phyloP scores from a whole-genome alignment of 1,140 invertebrate species.

The Bombus polaris region DNA sequence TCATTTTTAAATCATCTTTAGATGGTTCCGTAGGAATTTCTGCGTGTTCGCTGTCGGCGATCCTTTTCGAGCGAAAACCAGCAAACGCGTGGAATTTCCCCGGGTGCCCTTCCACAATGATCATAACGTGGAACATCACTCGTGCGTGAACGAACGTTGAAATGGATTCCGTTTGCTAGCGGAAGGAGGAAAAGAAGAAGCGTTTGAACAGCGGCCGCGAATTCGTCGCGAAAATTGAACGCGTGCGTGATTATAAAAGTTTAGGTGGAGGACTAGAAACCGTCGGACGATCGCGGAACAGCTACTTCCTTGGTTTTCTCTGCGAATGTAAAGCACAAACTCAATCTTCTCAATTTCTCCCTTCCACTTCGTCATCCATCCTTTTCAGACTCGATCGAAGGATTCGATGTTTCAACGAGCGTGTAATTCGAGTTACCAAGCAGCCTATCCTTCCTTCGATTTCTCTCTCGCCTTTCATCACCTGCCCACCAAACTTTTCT shows the following conservation, averaged over 20 bases:
- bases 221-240: constrained; percentile 5
- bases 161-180: background rate
- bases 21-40: background rate
- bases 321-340: background rate
- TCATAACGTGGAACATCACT: background rate
- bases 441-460: too few species aligned
- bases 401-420: constrained; percentile 21
- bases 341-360: background rate
- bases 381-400: background rate
- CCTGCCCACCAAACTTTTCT: background rate
- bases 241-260: background rate
- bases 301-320: background rate
- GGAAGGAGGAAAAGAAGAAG: background rate
- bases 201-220: background rate
- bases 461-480: background rate
- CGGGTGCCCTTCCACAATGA: too few species aligned
- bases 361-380: background rate
- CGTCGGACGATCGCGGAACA: too few species aligned
- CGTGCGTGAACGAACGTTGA: background rate
- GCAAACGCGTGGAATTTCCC: background rate
- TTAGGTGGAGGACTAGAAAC: background rate
- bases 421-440: constrained; percentile 10
- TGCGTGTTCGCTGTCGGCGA: background rate
- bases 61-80: background rate
- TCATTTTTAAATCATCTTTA: background rate